Conservation (phyloP, 2,113 vertebrate genomes). For the Channa maculata region DNA sequence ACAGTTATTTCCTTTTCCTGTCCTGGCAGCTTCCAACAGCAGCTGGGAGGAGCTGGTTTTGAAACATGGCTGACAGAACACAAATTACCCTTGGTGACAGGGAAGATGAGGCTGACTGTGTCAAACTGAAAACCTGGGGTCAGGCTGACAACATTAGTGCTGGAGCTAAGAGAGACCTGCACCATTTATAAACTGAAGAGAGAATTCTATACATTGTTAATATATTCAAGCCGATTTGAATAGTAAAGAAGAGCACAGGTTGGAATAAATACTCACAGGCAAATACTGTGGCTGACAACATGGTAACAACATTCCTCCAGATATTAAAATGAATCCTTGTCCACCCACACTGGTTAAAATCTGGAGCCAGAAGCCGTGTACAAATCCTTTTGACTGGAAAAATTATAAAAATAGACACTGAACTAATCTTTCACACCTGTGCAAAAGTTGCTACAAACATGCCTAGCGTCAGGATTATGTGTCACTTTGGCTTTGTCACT, state of each 20-base stretch:
- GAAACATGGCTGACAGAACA: constrained; percentile 36
- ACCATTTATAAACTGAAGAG: neutral
- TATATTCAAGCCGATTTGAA: no score
- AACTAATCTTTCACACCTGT: constrained; percentile 24
- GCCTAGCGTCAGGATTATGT: neutral
- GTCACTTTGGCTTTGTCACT: constrained; percentile 1
- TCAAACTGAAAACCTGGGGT: neutral
- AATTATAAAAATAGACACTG: constrained; percentile 13
- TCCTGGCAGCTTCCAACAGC: constrained; percentile 32
- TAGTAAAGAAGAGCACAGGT: neutral
- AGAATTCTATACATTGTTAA: neutral
- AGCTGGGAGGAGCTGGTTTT: constrained; percentile 13
- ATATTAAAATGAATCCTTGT: constrained; percentile 2
- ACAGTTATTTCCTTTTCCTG: constrained; percentile 55
- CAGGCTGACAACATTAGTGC: neutral
- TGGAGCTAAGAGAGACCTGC: neutral
- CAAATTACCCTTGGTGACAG: constrained; percentile 33
- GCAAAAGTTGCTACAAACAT: constrained; percentile 10
- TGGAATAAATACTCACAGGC: neutral
- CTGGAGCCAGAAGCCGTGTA: neutral
- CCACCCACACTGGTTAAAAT: constrained; percentile 24
- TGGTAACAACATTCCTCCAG: neutral
- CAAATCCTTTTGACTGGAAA: constrained; percentile 11
- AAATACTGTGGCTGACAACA: constrained; percentile 10
- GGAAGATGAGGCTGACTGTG: constrained; percentile 16